Percentiles rank a stretch among this genome's conserved stretches.
phyloP scores from a whole-genome alignment of 1,140 invertebrate genomes.

The Drosophila parabipectinata region DNA sequence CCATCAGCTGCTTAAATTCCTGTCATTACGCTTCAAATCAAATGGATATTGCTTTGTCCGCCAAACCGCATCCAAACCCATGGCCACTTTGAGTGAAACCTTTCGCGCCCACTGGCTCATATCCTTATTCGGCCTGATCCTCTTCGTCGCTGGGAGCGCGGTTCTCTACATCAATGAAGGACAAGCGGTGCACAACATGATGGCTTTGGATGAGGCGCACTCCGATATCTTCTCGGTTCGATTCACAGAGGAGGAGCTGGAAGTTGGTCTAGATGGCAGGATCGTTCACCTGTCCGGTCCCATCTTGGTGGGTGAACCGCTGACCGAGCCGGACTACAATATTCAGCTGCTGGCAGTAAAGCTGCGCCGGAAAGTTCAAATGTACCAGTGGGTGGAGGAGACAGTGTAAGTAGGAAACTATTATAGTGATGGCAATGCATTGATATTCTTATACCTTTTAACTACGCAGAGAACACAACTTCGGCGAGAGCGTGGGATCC shows the following conservation, averaged over 20 bases:
- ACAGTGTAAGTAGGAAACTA: constrained; percentile 67
- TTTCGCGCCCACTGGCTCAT: constrained; percentile 87
- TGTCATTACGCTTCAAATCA: not conserved
- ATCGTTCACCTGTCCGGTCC: constrained; percentile 91
- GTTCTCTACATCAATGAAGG: constrained; percentile 91
- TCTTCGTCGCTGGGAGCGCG: constrained; percentile 86
- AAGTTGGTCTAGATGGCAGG: constrained; percentile 88
- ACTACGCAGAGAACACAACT: constrained; percentile 71
- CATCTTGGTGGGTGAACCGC: constrained; percentile 90
- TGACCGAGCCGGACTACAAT: constrained; percentile 92
- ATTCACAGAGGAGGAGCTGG: constrained; percentile 85
- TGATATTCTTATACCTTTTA: not conserved
- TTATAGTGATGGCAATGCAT: not conserved
- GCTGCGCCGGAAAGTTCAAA: constrained; percentile 91
- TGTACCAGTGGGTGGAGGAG: constrained; percentile 97
- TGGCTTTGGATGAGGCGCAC: constrained; percentile 89
- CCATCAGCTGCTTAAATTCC: constrained; percentile 20
- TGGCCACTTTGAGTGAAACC: constrained; percentile 85
- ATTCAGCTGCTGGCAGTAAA: constrained; percentile 90
- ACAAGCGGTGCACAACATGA: constrained; percentile 88
- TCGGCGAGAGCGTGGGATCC: constrained; percentile 69
- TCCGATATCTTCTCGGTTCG: constrained; percentile 86
- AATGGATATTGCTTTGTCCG: constrained; percentile 6
- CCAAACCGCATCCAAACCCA: constrained; percentile 11
- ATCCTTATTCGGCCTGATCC: constrained; percentile 86